Evolutionary conservation across 1,140 invertebrate genomes (phyloP), one percentile per base, ranked within the genome.

Genomic region (Brachionus rotundiformis): DNA sequence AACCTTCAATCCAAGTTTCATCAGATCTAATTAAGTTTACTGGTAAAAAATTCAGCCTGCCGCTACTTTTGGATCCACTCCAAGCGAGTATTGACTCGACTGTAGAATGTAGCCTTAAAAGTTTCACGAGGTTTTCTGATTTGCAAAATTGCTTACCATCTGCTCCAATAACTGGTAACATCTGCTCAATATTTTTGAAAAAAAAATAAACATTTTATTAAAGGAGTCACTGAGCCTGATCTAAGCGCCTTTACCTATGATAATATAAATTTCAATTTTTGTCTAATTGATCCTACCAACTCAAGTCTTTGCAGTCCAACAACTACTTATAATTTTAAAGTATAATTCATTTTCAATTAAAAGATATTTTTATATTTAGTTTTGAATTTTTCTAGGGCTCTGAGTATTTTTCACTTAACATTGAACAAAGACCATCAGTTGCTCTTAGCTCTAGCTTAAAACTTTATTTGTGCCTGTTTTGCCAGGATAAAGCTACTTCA

Each of bases 381-480:
- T 19, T 7, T 25, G 19, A 75, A 75, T 10, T 79, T 61, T 76
- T 16, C 2, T 13, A 79, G 76, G 41, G 36, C 13, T 8, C n/a
- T 23, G 29, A 36, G 27, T 23, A 54, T 31, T 29, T 25, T 59
- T 25, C 54, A 11, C 16, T 54, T 4, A 13, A 79, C 6, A 19
- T 79, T 79, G 76, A 36, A 16, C 47, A 23, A 33, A 59, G 27
- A 23, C 44, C 47, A 27, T 10, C 25, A 11, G 31, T 33, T 11
- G 13, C 76, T n/a, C 33, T 79, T 11, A 79, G 47, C n/a, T 39
- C 31, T 10, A 41, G 25, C 6, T 10, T 63, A 25, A 79, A 13
- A 31, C n/a, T 54, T n/a, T 59, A 36, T 59, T 11, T 79, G 11
- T 54, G 44, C 4, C 6, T 79, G 11, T 79, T 79, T 59, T 79